Percentiles rank a stretch among this genome's conserved stretches.
Conservation (phyloP, 2,888 invertebrate genomes). For the Philaethria dido region DNA sequence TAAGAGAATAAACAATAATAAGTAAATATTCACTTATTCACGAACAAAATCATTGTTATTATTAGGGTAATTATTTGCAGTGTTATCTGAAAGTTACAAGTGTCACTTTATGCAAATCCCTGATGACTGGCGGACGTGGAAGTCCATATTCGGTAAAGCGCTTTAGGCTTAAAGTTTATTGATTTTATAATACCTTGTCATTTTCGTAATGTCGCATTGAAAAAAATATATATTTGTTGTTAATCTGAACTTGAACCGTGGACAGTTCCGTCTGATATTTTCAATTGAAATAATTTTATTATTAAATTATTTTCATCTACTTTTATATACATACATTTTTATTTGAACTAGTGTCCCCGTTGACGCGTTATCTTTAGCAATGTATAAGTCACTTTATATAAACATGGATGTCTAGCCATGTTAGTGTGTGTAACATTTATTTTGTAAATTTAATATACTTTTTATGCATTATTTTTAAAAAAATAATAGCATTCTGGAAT, state of each 20-base stretch:
- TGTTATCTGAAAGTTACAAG: slow-evolving; percentile 49
- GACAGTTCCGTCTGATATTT: slow-evolving; percentile 24
- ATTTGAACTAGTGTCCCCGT: no score
- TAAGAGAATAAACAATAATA: neutral
- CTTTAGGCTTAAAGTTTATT: slow-evolving; percentile 44
- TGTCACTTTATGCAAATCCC: slow-evolving; percentile 67
- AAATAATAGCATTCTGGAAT: no score
- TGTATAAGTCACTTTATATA: no score
- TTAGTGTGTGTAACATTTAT: no score
- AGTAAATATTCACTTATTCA: neutral
- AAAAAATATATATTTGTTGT: slow-evolving; percentile 31
- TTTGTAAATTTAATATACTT: no score
- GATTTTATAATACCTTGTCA: slow-evolving; percentile 43
- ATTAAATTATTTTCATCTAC: neutral
- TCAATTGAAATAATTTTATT: neutral
- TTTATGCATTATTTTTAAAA: no score
- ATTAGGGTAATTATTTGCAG: slow-evolving; percentile 19
- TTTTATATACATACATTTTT: no score
- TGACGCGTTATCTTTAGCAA: no score
- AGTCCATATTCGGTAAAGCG: slow-evolving; percentile 44
- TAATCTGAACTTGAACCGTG: slow-evolving; percentile 17
- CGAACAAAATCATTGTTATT: neutral
- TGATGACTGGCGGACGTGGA: slow-evolving; percentile 54
- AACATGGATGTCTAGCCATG: no score
- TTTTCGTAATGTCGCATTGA: slow-evolving; percentile 30